Conservation (phyloP, 2,113 vertebrate species). For the Gracilinanus agilis region DNA sequence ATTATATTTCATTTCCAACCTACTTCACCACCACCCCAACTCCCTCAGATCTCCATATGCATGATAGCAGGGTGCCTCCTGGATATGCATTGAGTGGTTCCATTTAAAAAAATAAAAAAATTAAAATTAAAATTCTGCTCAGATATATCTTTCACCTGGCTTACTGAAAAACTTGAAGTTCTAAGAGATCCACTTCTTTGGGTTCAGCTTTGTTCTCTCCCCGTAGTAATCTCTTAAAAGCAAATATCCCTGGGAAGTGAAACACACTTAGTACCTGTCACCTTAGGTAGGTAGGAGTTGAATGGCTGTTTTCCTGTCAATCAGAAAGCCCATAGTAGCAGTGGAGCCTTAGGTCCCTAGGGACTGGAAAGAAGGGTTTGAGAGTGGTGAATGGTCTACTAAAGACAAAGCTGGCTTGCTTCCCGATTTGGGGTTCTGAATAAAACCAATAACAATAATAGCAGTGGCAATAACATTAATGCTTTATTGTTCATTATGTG, state of each 20-base stretch:
- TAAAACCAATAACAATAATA: conserved; percentile 48
- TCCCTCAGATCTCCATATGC: not conserved
- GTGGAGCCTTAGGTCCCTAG: not conserved
- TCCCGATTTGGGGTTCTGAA: conserved; percentile 36
- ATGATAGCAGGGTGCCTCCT: not conserved
- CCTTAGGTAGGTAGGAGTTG: conserved; percentile 58
- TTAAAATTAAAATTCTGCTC: too few relatives aligned
- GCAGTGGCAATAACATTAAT: not conserved
- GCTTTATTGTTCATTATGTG: conserved; percentile 59
- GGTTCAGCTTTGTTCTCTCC: conserved; percentile 39
- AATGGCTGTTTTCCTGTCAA: conserved; percentile 43
- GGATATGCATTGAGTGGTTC: not conserved
- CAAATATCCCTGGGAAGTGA: conserved; percentile 55
- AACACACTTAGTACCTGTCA: conserved; percentile 43
- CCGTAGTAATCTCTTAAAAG: conserved; percentile 49
- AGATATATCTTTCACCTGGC: not conserved
- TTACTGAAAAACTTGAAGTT: not conserved
- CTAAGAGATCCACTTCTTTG: conserved; percentile 22
- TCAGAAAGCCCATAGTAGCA: not conserved
- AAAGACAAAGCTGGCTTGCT: conserved; percentile 17
- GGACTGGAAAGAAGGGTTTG: conserved; percentile 2
- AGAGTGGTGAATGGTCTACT: not conserved
- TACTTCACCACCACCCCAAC: not conserved
- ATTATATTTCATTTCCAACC: not conserved
- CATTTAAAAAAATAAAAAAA: too few relatives aligned